Conservation (phyloP, 2,888 invertebrate genomes). For the Teleogryllus oceanicus region DNA sequence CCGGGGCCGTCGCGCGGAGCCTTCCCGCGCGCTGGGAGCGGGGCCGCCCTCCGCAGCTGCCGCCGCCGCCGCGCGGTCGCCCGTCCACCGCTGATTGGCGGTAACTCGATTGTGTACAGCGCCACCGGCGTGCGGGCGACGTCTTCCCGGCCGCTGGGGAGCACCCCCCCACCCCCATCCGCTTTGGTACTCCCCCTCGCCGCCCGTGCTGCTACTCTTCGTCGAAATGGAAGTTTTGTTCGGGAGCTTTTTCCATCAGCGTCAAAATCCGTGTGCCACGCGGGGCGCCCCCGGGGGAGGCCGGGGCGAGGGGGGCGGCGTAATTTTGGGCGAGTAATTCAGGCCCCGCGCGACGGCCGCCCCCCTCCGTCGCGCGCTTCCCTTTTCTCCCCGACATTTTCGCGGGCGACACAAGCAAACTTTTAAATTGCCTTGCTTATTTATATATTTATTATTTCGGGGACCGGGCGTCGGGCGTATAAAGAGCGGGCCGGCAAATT, state of each 20-base stretch:
- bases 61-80: too few relatives aligned
- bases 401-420: background rate
- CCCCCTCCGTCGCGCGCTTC: background rate
- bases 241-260: background rate
- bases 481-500: too few relatives aligned
- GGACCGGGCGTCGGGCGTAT: too few relatives aligned
- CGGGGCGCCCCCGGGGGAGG: too few relatives aligned
- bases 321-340: background rate
- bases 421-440: background rate
- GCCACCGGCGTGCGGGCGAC: too few relatives aligned
- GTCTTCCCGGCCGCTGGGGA: background rate
- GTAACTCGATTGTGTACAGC: too few relatives aligned
- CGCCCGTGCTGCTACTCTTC: background rate
- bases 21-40: too few relatives aligned
- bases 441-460: too few relatives aligned
- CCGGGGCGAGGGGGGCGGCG: background rate
- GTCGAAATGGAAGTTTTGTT: background rate
- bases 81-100: too few relatives aligned
- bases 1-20: too few relatives aligned
- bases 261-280: background rate
- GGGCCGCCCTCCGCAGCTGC: too few relatives aligned
- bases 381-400: background rate
- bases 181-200: background rate
- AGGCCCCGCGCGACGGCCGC: background rate
- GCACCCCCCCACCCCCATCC: background rate